phyloP scores from a whole-genome alignment of 2,888 invertebrate genomes.

The Empis stercorea region DNA sequence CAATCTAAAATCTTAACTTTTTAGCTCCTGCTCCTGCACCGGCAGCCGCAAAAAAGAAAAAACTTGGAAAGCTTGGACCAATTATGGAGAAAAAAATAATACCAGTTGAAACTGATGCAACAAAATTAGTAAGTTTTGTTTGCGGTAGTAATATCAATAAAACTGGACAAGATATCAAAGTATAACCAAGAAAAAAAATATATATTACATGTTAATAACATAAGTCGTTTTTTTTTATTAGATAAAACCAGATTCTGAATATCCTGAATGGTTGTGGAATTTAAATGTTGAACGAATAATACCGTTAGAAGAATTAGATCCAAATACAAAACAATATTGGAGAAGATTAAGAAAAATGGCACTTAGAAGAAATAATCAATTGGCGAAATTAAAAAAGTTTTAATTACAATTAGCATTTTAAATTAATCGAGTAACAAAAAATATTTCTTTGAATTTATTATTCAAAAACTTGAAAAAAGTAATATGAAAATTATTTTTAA shows the following conservation, averaged over 20 bases:
- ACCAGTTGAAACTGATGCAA: constrained; percentile 74
- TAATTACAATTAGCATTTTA: constrained; percentile 19
- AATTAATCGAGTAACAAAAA: not conserved
- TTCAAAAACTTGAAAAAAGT: too few relatives aligned
- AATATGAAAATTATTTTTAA: too few relatives aligned
- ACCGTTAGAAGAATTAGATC: constrained; percentile 62
- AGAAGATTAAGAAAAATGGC: constrained; percentile 51
- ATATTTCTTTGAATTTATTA: too few relatives aligned
- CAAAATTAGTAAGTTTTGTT: constrained; percentile 58
- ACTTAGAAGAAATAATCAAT: constrained; percentile 48
- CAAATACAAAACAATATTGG: constrained; percentile 73
- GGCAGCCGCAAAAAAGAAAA: constrained; percentile 41
- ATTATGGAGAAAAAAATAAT: constrained; percentile 56
- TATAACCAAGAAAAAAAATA: constrained; percentile 16
- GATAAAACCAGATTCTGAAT: constrained; percentile 62
- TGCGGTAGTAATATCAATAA: constrained; percentile 78
- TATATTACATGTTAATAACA: not conserved
- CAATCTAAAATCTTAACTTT: too few relatives aligned
- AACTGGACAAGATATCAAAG: constrained; percentile 69
- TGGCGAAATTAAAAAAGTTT: constrained; percentile 47
- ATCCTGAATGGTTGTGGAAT: constrained; percentile 87
- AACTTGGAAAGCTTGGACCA: constrained; percentile 46
- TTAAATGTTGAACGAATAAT: constrained; percentile 51
- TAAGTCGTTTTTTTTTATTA: constrained; percentile 13
- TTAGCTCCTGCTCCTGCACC: not conserved